Percentiles rank a stretch among this genome's conserved stretches.
Evolutionary conservation across 1,140 invertebrate species (phyloP).

Genomic region (Alviniconcha marisindica): DNA sequence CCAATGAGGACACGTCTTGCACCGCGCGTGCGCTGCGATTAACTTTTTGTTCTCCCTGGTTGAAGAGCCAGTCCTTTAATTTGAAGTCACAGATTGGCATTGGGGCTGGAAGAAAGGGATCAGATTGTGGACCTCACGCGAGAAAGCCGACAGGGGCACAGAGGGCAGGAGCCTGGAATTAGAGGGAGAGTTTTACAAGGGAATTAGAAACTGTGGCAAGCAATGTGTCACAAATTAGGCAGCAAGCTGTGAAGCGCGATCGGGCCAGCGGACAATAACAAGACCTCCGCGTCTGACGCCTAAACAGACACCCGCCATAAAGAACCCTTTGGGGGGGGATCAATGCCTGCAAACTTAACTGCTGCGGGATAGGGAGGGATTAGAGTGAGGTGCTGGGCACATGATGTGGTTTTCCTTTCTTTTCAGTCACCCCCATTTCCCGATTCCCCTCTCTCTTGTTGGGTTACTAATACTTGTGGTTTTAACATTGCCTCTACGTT

Average conservation of each 20-base stretch:
- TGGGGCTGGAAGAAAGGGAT: conserved; percentile 18
- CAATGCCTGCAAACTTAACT: no score
- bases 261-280: not conserved
- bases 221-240: conserved; percentile 31
- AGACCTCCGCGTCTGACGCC: not conserved
- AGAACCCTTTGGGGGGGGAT: not conserved
- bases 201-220: conserved; percentile 25
- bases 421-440: no score
- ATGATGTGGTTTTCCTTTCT: no score
- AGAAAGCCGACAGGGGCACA: not conserved
- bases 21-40: conserved; percentile 35
- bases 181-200: conserved; percentile 14
- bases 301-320: conserved; percentile 12
- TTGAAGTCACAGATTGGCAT: conserved; percentile 36
- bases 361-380: no score
- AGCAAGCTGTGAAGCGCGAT: conserved; percentile 25
- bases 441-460: no score
- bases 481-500: no score
- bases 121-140: conserved; percentile 32
- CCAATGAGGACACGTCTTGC: conserved; percentile 1
- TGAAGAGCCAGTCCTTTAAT: conserved; percentile 35
- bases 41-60: conserved; percentile 30
- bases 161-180: not conserved
- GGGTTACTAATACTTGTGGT: no score
- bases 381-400: no score